phyloP scores from a whole-genome alignment of 2,888 invertebrate genomes.

The Cheilosia scutellata region DNA sequence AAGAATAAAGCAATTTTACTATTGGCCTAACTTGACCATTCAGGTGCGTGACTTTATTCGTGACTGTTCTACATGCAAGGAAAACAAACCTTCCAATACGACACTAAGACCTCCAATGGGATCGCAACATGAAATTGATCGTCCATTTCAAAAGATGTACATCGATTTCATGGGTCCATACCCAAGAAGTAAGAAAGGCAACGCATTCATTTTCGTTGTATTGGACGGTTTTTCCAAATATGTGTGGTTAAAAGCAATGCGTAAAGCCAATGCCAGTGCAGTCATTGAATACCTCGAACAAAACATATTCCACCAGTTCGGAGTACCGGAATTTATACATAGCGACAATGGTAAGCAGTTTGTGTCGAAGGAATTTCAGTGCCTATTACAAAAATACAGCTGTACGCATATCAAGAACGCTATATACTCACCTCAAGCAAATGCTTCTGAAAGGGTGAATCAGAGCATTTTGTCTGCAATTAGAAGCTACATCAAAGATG shows the following conservation, averaged over 20 bases:
- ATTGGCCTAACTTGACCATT: too few species aligned
- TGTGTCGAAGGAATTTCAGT: neutral
- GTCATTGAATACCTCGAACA: too few species aligned
- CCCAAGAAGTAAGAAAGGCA: neutral
- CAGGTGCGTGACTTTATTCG: neutral
- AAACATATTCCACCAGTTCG: too few species aligned
- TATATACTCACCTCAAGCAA: conserved; percentile 8
- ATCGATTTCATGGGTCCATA: neutral
- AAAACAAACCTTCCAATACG: conserved; percentile 1
- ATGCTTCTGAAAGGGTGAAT: conserved; percentile 12
- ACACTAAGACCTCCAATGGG: conserved; percentile 2
- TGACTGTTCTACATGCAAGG: neutral
- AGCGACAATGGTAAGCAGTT: conserved; percentile 1
- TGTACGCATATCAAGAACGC: neutral
- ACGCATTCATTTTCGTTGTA: neutral
- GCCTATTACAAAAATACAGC: neutral
- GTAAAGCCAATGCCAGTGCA: neutral
- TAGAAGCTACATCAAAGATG: neutral
- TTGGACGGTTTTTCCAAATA: neutral
- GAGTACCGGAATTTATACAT: conserved; percentile 53
- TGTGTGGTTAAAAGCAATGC: neutral
- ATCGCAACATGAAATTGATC: neutral
- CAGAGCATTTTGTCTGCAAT: conserved; percentile 74
- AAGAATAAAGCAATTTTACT: too few species aligned
- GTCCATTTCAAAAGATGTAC: neutral